Conservation (phyloP, 2,113 vertebrate genomes). For the Corythoichthys haematopterus region DNA sequence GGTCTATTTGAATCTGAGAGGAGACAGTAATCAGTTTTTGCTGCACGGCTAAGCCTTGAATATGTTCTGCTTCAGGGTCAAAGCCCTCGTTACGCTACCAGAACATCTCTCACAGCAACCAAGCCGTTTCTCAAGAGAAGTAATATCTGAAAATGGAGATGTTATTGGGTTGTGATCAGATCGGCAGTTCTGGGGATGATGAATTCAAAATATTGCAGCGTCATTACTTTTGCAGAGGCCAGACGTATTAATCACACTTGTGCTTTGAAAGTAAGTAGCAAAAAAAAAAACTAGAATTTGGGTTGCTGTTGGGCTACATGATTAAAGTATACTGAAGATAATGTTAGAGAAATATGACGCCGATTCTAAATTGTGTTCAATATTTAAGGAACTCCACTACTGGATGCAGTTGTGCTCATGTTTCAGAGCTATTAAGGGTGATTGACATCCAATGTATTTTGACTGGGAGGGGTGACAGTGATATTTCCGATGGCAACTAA, state of each 20-base stretch:
- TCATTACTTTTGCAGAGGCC: constrained; percentile 2
- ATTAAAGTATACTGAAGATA: not conserved
- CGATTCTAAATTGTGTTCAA: not conserved
- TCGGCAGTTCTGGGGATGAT: constrained; percentile 1
- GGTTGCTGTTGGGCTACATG: not conserved
- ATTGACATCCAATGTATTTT: no score
- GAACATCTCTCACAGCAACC: not conserved
- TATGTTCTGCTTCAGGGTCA: constrained; percentile 25
- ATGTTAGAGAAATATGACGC: not conserved
- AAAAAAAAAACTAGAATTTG: not conserved
- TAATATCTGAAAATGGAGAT: not conserved
- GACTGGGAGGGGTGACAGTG: no score
- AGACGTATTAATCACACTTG: not conserved
- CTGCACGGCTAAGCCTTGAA: constrained; percentile 37
- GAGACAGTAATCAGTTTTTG: constrained; percentile 49
- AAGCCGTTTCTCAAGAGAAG: not conserved
- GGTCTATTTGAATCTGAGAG: constrained; percentile 47
- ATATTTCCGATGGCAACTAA: no score
- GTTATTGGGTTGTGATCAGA: not conserved
- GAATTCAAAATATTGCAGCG: not conserved
- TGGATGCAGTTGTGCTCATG: not conserved
- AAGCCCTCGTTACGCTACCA: not conserved
- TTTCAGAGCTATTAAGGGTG: no score
- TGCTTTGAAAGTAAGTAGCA: not conserved
- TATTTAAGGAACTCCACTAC: not conserved